A percentile compares a stretch with the other conserved stretches of the same genome.
Conservation (phyloP, 2,888 invertebrate genomes). For the Amblyjoppa fuscipennis region DNA sequence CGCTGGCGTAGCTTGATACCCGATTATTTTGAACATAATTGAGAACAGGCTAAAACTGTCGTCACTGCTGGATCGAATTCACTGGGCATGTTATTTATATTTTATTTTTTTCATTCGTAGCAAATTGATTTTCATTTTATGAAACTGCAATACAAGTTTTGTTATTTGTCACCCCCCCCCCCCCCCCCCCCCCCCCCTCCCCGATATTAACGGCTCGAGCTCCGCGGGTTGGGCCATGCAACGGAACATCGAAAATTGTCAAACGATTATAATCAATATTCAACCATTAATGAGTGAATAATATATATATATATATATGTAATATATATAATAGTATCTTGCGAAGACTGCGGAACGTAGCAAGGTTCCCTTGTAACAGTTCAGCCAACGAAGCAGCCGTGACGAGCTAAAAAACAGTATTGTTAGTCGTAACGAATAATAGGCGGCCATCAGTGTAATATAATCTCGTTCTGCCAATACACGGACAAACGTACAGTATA, state of each 20-base stretch:
- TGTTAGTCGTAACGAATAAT: constrained; percentile 79
- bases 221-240: constrained; percentile 84
- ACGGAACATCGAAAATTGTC: constrained; percentile 83
- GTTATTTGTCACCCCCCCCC: background rate
- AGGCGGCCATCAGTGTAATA: constrained; percentile 77
- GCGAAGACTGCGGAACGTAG: constrained; percentile 85
- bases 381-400: constrained; percentile 85
- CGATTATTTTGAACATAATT: constrained; percentile 1
- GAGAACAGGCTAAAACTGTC: background rate
- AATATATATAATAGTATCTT: constrained; percentile 73
- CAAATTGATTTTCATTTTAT: background rate
- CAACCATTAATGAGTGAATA: constrained; percentile 77
- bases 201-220: constrained; percentile 75
- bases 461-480: constrained; percentile 72
- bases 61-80: background rate
- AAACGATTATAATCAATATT: constrained; percentile 75
- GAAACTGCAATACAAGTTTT: background rate
- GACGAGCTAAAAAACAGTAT: constrained; percentile 84
- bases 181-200: background rate
- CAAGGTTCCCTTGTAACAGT: constrained; percentile 85
- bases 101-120: background rate
- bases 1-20: background rate
- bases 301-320: constrained; percentile 54
- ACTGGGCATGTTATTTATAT: background rate
- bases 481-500: constrained; percentile 66